These are phyloP conservation scores for Astropecten irregularis DNA, from an alignment of 53 echinoderm and acorn worm genomes.

Conservation along the genomic window DNA sequence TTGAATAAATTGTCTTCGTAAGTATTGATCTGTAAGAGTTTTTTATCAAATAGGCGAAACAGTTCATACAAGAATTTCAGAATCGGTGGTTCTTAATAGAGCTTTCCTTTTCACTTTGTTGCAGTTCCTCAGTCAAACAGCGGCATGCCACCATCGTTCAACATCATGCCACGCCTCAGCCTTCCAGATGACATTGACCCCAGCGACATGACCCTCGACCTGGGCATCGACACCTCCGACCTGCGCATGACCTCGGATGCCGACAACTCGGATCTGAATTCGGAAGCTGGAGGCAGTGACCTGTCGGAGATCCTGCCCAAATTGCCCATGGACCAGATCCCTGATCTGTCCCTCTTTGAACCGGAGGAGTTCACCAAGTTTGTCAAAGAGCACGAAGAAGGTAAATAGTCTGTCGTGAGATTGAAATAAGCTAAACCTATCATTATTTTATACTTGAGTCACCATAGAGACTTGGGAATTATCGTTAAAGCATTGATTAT, in stretches of 20 bases:
- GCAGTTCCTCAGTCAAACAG: constrained; percentile 47
- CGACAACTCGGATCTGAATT: constrained; percentile 70
- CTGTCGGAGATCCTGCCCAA: constrained; percentile 82
- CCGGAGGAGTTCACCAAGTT: constrained; percentile 51
- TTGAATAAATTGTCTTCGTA: too few species aligned
- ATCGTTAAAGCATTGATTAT: too few species aligned
- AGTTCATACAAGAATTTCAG: too few species aligned
- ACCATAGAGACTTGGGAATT: too few species aligned
- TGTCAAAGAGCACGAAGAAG: constrained; percentile 55
- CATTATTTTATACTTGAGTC: too few species aligned
- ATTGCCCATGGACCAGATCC: constrained; percentile 70
- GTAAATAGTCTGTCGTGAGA: too few species aligned
- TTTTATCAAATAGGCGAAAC: too few species aligned
- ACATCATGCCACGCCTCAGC: constrained; percentile 67
- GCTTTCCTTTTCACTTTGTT: too few species aligned
- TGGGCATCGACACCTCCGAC: constrained; percentile 68
- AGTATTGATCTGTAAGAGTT: too few species aligned
- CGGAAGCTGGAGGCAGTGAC: constrained; percentile 77
- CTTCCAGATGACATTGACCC: constrained; percentile 69
- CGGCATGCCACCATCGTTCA: constrained; percentile 46
- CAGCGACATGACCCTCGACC: constrained; percentile 67
- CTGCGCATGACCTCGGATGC: constrained; percentile 78
- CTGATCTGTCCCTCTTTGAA: constrained; percentile 36
- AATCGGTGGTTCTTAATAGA: too few species aligned
- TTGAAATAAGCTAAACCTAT: too few species aligned